phyloP scores from a whole-genome alignment of 2,797 vertebrate genomes.

The Enteromius fasciolatus region DNA sequence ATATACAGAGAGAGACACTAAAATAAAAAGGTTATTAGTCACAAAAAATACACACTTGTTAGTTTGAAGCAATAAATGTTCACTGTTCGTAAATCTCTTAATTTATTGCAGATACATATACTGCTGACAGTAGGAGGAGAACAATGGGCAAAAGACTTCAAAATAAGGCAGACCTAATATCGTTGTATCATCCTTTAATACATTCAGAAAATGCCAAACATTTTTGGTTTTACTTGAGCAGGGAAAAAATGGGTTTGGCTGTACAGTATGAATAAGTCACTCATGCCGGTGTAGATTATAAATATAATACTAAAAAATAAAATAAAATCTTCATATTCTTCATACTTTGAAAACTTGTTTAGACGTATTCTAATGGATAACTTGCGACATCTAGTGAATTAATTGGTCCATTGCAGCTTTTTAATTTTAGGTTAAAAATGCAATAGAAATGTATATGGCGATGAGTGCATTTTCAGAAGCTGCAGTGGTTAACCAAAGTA shows the following conservation, averaged over 20 bases:
- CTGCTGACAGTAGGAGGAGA: neutral
- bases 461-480: neutral
- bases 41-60: neutral
- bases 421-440: neutral
- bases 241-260: neutral
- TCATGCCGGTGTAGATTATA: neutral
- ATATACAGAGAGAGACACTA: no score
- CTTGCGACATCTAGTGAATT: slow-evolving; percentile 19
- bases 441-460: neutral
- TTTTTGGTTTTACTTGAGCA: neutral
- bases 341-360: neutral
- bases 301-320: neutral
- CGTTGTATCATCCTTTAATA: slow-evolving; percentile 19
- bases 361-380: neutral
- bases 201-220: slow-evolving; percentile 15
- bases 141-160: neutral
- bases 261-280: neutral
- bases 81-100: neutral
- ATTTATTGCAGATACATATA: neutral
- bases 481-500: neutral
- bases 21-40: neutral
- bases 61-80: slow-evolving; percentile 4
- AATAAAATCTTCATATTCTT: neutral
- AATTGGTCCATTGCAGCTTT: slow-evolving; percentile 1
- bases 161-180: neutral